Evolutionary conservation across 2,888 invertebrate species (phyloP).

Genomic region (Andrena minutula): DNA sequence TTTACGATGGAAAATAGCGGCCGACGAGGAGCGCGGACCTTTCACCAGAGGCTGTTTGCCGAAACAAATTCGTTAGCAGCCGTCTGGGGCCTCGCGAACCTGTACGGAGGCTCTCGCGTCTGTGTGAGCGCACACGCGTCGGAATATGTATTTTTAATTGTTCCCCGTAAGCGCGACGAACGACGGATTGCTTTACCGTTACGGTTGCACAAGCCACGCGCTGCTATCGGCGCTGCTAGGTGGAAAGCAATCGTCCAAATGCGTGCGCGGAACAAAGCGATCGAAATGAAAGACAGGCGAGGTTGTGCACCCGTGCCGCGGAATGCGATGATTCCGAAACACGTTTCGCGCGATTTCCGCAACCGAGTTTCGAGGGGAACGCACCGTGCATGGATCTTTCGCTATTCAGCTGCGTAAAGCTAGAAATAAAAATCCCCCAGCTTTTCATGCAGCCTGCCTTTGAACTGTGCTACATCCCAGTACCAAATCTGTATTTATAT

Average conservation of each 20-base stretch:
- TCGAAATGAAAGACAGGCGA: conserved; percentile 6
- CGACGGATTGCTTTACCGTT: conserved; percentile 57
- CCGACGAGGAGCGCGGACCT: conserved; percentile 18
- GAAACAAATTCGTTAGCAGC: conserved; percentile 33
- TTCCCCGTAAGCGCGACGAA: conserved; percentile 30
- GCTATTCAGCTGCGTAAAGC: neutral
- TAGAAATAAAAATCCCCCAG: neutral
- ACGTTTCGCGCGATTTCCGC: conserved; percentile 24
- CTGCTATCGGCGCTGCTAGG: conserved; percentile 12
- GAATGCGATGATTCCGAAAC: conserved; percentile 46
- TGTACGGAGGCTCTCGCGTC: neutral
- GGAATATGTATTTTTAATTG: conserved; percentile 43
- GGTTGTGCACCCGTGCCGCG: conserved; percentile 25
- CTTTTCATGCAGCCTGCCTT: too few species aligned
- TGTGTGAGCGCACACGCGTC: neutral
- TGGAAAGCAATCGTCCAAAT: conserved; percentile 55
- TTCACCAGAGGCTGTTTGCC: conserved; percentile 21
- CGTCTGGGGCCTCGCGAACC: conserved; percentile 11
- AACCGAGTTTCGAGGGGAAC: conserved; percentile 16
- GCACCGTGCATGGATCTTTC: neutral
- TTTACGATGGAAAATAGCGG: neutral
- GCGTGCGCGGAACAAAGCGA: conserved; percentile 47
- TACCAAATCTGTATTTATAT: too few species aligned
- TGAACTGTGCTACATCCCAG: too few species aligned
- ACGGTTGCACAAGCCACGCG: conserved; percentile 40